Evolutionary conservation across 2,888 invertebrate species (phyloP), one percentile per base, ranked within the genome.

Genomic region (Aelia acuminata): DNA sequence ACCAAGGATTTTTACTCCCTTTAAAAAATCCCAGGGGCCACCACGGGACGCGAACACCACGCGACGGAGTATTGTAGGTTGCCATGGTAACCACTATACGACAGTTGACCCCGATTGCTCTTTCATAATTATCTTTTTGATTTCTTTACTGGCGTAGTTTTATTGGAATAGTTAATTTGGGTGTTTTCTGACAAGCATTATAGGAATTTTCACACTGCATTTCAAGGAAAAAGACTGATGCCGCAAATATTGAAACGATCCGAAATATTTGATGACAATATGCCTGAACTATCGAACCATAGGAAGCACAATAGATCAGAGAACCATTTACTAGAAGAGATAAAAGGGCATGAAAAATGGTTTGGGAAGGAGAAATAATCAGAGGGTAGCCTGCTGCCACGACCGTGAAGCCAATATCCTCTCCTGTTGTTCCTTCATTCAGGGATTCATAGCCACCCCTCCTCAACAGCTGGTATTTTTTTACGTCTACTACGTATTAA

Each of bases 291-390:
- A 70, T 3, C 63, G 31, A 18, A 31, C 31, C 63, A 70, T 18
- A 8, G n/a, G 18, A 8, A 31, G 15, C 18, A 70, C 63, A 70
- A 63, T 31, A 13, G 63, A 20, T 70, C 15, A 5, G 35, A 35
- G 35, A 70, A 70, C 7, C 31, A 70, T 57, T 26, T 13, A 57
- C 13, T 10, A 57, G 13, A 57, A 57, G 57, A 57, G 26, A 70
- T 70, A 70, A 70, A 63, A 70, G 63, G 35, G 35, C 63, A 70
- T 70, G 63, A 70, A 70, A 70, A 70, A 70, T 70, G 63, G 31
- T 35, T 35, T 18, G 8, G 63, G 63, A 70, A 26, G 57, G 11
- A 57, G 2, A 10, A 26, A 57, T 57, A 57, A 57, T 57, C 57
- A 57, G 13, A 10, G n/a, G 1, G 18, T 26, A 35, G 15, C 18